phyloP scores from a whole-genome alignment of 2,113 vertebrate species.

The Mirza zaza region DNA sequence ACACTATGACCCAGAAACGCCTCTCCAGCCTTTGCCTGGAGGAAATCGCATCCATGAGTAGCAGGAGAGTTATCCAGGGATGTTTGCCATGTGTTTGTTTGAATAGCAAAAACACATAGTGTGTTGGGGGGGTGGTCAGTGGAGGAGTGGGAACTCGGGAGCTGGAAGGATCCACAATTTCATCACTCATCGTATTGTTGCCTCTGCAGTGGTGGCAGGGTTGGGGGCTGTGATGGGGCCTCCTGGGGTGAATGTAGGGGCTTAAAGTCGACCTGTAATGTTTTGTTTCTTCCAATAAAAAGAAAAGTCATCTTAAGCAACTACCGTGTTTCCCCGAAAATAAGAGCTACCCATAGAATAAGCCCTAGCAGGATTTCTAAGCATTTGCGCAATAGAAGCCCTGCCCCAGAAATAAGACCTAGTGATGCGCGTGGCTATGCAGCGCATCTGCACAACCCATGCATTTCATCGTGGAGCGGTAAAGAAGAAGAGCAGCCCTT shows the following conservation, averaged over 20 bases:
- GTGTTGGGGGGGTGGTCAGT: rapidly evolving
- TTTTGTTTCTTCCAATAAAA: neutral
- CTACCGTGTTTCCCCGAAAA: too few relatives aligned
- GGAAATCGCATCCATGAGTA: neutral
- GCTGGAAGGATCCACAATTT: rapidly evolving
- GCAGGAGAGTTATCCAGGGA: neutral
- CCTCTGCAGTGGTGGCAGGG: neutral
- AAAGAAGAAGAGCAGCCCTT: too few relatives aligned
- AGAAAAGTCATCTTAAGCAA: neutral
- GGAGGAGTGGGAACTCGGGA: rapidly evolving
- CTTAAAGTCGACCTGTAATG: neutral
- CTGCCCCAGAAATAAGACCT: too few relatives aligned
- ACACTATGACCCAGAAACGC: rapidly evolving
- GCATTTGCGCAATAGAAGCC: too few relatives aligned
- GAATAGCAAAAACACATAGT: neutral
- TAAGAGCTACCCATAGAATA: too few relatives aligned
- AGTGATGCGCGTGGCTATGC: too few relatives aligned
- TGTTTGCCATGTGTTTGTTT: neutral
- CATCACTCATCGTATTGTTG: rapidly evolving
- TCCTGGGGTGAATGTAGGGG: too few relatives aligned
- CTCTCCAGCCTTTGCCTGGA: neutral
- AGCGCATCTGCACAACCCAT: too few relatives aligned
- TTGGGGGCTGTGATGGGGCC: rapidly evolving
- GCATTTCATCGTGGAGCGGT: too few relatives aligned
- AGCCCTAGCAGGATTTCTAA: too few relatives aligned